A percentile compares a stretch with the other conserved stretches of the same genome.
phyloP scores from a whole-genome alignment of 92 coral and sea anemone genomes.

The Umimayanthus chanpuru region DNA sequence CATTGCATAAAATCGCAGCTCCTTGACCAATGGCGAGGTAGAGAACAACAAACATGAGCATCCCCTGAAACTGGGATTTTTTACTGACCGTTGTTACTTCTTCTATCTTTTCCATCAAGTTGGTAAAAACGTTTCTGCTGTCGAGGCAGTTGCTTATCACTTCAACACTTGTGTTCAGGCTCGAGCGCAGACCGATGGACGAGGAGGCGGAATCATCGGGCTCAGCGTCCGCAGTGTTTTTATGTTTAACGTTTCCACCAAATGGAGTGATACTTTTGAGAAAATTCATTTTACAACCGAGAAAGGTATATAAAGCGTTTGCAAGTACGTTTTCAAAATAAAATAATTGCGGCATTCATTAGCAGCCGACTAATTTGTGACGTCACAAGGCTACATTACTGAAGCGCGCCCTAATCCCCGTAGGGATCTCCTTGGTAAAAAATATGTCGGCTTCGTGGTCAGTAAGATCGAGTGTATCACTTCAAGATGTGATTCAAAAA shows the following conservation, averaged over 20 bases:
- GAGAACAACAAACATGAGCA: conserved; percentile 67
- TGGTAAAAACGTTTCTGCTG: conserved; percentile 71
- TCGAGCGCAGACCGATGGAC: not conserved
- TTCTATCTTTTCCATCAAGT: conserved; percentile 74
- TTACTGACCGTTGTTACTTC: conserved; percentile 71
- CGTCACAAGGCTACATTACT: not conserved
- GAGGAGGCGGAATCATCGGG: conserved; percentile 4
- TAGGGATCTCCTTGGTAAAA: not conserved
- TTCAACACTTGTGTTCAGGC: conserved; percentile 41
- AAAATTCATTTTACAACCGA: not conserved
- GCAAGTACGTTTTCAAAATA: not conserved
- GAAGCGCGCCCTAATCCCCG: not conserved
- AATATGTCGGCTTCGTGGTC: too few relatives aligned
- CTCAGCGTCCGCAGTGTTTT: not conserved
- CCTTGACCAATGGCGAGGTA: conserved; percentile 92
- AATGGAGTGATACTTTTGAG: not conserved
- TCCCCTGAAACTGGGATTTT: conserved; percentile 68
- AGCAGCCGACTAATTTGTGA: not conserved
- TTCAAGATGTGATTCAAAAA: too few relatives aligned
- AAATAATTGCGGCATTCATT: not conserved
- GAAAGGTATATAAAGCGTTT: not conserved
- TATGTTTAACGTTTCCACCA: not conserved
- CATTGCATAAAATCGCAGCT: conserved; percentile 83
- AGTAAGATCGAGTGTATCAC: too few relatives aligned
- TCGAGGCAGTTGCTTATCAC: conserved; percentile 54